Evolutionary conservation across 2,113 vertebrate genomes (phyloP), one percentile per base, ranked within the genome.

Genomic region (Pelmatolapia mariae): DNA sequence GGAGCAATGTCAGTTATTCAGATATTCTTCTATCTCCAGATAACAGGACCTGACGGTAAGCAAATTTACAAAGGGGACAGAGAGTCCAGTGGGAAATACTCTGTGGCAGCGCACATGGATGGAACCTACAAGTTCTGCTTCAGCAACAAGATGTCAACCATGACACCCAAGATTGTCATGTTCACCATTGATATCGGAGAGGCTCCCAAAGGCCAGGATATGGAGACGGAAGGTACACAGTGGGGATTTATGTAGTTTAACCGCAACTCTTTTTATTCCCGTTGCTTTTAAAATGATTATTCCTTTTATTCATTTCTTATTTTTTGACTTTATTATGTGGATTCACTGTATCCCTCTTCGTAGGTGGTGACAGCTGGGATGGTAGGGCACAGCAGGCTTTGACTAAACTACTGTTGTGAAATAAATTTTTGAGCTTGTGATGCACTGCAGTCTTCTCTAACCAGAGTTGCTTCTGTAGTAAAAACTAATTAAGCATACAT

Each of bases 161-260:
- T 99, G 98, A 99, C 99, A 12, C 99, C 99, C 57, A 99, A 99
- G 95, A 99, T 99, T 47, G 98, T 99, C 89, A 99, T 99, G 98
- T 99, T 99, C 97, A 99, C 99, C 87, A 99, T 99, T 5, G 99
- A 99, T 19, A 99, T 99, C 1, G 99, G 99, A 90, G 99, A 99
- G 93, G 98, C 98, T 43, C 99, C 99, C 0, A 99, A 98, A 94
- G 98, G 97, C 63, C 98, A 99, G 15, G 98, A 98, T 93, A 99
- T 99, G 98, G 98, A 99, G 93, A 99, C 98, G 38, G 99, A 99
- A 98, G 98, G 92, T 94, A 93, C 12, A 15, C 2, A 4, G 12
- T 57, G 5, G 11, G 40, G 6, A 13, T 8, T 19, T 12, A 2
- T 19, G 12, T 26, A 36, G 4, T 11, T 47, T 19, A 63, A 61